Evolutionary conservation across 2,888 invertebrate genomes (phyloP).

Genomic region (Caenorhabditis sp.): DNA sequence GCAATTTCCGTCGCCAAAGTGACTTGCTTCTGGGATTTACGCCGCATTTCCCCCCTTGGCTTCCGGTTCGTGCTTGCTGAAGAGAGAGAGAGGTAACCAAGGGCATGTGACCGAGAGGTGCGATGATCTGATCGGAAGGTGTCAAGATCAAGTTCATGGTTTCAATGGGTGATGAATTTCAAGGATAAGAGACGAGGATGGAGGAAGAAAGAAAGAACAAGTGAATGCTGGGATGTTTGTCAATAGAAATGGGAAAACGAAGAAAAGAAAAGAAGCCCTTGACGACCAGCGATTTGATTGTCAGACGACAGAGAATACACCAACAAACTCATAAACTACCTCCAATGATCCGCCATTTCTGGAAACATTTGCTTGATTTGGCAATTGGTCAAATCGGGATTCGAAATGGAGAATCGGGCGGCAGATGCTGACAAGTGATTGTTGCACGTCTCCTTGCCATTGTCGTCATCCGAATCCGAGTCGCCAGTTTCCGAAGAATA

Average conservation of each 20-base stretch:
- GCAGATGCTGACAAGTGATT: slow-evolving; percentile 44
- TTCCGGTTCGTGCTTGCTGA: slow-evolving; percentile 30
- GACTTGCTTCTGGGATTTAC: slow-evolving; percentile 50
- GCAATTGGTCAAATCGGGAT: slow-evolving; percentile 78
- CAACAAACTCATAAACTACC: slow-evolving; percentile 66
- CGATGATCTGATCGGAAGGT: not conserved
- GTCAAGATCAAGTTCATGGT: slow-evolving; percentile 3
- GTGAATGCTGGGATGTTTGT: too few relatives aligned
- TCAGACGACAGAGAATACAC: slow-evolving; percentile 23
- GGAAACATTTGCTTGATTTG: slow-evolving; percentile 81
- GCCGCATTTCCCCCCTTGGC: slow-evolving; percentile 47
- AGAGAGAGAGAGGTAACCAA: slow-evolving; percentile 20
- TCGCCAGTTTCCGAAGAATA: slow-evolving; percentile 46
- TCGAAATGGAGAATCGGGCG: slow-evolving; percentile 77
- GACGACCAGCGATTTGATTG: slow-evolving; percentile 33
- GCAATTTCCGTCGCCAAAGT: slow-evolving; percentile 62
- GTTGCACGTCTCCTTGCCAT: slow-evolving; percentile 22
- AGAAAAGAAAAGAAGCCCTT: slow-evolving; percentile 34
- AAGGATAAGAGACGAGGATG: too few relatives aligned
- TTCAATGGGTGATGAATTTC: slow-evolving; percentile 12
- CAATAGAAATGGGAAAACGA: not conserved
- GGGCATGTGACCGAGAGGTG: slow-evolving; percentile 20
- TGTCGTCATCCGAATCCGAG: slow-evolving; percentile 40
- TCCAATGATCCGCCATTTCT: slow-evolving; percentile 81
- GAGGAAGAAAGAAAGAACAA: too few relatives aligned